Evolutionary conservation across 2,888 invertebrate genomes (phyloP).

Genomic region (Amphipyra tragopoginis): DNA sequence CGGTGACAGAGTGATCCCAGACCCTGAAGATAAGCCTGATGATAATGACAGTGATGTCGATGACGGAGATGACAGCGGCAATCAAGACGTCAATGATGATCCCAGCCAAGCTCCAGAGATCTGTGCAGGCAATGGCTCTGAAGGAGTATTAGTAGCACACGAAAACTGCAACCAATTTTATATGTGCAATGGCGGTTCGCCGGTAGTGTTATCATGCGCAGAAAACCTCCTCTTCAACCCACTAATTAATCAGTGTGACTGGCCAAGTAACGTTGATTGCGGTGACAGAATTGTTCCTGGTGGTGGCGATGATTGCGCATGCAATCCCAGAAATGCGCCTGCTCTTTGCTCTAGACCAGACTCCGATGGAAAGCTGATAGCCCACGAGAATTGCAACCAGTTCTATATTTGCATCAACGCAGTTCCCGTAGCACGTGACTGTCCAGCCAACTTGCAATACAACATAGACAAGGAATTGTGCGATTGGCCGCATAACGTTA

Average conservation of each 20-base stretch:
- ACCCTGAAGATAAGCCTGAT: constrained; percentile 24
- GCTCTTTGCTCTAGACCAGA: constrained; percentile 49
- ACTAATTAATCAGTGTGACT: constrained; percentile 62
- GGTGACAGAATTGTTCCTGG: constrained; percentile 59
- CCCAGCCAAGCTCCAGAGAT: constrained; percentile 63
- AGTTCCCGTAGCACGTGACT: constrained; percentile 53
- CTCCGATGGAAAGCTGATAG: constrained; percentile 58
- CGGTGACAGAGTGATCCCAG: constrained; percentile 61
- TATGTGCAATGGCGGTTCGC: constrained; percentile 62
- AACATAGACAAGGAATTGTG: constrained; percentile 55
- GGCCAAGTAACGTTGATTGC: constrained; percentile 68
- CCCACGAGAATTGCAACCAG: constrained; percentile 66
- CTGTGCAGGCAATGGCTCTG: constrained; percentile 58
- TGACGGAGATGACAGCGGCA: constrained; percentile 24
- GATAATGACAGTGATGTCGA: constrained; percentile 23
- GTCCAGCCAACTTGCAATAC: constrained; percentile 52
- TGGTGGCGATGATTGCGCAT: constrained; percentile 41
- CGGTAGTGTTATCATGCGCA: constrained; percentile 60
- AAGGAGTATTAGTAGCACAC: constrained; percentile 68
- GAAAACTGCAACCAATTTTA: constrained; percentile 70
- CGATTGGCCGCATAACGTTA: constrained; percentile 60
- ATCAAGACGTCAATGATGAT: constrained; percentile 31
- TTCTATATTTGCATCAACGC: constrained; percentile 60
- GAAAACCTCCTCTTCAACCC: constrained; percentile 64
- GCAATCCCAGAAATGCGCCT: constrained; percentile 60